Base-by-base conservation (phyloP, 2,797 vertebrate genomes). In the Chaetodon trifasciatus region DNA sequence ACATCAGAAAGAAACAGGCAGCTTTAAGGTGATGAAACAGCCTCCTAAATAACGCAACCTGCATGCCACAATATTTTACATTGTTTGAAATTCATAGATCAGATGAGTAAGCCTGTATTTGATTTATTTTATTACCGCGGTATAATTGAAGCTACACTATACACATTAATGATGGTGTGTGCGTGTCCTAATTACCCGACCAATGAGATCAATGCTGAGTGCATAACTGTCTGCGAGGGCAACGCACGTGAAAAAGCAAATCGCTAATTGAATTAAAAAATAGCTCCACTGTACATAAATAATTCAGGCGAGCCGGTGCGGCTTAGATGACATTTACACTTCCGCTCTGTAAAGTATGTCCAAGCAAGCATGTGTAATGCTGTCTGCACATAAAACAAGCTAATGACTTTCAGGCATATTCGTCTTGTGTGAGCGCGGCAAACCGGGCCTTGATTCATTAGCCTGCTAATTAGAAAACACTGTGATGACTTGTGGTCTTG, bases 391-490 rank as follows among this genome's bases (percentile, higher is more conserved):
- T 87, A 92, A 89, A 92, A 89, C 79, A 82, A 44, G 11, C 75
- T 84, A 84, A 91, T 86, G 89, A 84, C 84, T 89, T 83, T 82
- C 79, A 85, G 84, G 64, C 86, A 64, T 70, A 78, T 82, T 81
- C 49, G 42, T 52, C 76, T 60, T 66, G 39, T 73, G 84, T 68
- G 82, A 67, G 75, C 83, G 82, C 82, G 17, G 70, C 80, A 82
- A 90, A 87, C 53, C 68, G 49, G 81, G 53, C 50, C 46, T 81
- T 86, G 78, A 88, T 90, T 90, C 78, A 91, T 92, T 89, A 82
- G 82, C 35, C 73, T 39, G 85, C 83, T 92, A 90, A 93, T 91
- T 91, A 91, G 81, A 88, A 88, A 90, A 84, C 85, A 81, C 74
- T 40, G 76, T 39, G 81, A 84, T 77, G 68, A 86, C 74, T 86